Conservation (phyloP, 2,113 vertebrate genomes). For the Saiga tatarica region DNA sequence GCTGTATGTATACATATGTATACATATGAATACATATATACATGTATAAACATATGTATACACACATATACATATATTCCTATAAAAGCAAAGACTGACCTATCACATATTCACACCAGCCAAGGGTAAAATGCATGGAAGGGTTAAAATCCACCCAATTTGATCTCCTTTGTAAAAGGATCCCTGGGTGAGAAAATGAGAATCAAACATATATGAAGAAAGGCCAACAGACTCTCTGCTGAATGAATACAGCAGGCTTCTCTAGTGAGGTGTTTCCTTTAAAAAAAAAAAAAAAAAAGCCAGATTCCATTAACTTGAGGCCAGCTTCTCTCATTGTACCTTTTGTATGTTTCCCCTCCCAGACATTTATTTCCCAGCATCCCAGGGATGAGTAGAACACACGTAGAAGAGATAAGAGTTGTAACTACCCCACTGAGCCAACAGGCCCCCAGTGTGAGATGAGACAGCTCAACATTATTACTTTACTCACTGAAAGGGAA, state of each 20-base stretch:
- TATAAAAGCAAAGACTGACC: background rate
- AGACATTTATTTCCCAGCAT: slow-evolving; percentile 18
- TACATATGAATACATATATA: background rate
- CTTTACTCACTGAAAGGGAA: background rate
- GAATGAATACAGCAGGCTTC: background rate
- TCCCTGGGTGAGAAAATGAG: slow-evolving; percentile 11
- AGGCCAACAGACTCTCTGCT: background rate
- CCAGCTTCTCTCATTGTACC: background rate
- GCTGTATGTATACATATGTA: background rate
- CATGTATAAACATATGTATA: background rate
- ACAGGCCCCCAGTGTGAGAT: background rate
- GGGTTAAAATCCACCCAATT: background rate
- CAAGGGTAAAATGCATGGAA: background rate
- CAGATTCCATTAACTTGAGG: slow-evolving; percentile 53
- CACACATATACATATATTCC: background rate
- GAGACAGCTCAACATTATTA: background rate
- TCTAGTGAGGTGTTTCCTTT: background rate
- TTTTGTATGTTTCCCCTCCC: background rate
- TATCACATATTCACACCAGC: background rate
- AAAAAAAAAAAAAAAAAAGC: background rate
- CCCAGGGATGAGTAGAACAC: background rate
- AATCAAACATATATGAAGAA: background rate
- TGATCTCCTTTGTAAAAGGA: background rate
- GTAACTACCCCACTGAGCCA: background rate
- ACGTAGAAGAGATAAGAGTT: background rate